Percentiles rank a stretch among this genome's conserved stretches.
These are phyloP conservation scores for Eospalax fontanierii DNA, from an alignment of 2,797 vertebrate species.

Conservation along the genomic window DNA sequence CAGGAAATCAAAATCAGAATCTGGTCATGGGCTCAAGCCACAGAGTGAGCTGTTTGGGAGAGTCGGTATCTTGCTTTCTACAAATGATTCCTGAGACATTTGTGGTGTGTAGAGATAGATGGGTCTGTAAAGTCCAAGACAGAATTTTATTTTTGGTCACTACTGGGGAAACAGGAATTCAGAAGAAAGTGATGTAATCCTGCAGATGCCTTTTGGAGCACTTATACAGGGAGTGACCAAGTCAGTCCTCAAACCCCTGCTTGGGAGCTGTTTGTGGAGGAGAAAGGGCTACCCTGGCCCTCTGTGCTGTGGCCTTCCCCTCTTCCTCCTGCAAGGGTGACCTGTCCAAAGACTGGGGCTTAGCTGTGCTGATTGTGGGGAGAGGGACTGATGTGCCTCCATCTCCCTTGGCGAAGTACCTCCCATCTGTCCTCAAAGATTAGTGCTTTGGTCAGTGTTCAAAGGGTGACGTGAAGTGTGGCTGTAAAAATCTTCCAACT, in stretches of 20 bases:
- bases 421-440: no score
- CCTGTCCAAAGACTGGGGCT: not conserved
- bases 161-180: conserved; percentile 43
- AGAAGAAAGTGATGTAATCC: conserved; percentile 8
- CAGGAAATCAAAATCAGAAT: not conserved
- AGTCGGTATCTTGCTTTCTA: conserved; percentile 49
- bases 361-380: not conserved
- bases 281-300: accelerated
- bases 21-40: not conserved
- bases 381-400: not conserved
- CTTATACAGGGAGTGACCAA: not conserved
- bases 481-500: not conserved
- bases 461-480: not conserved
- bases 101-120: not conserved
- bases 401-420: not conserved
- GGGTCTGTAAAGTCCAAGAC: not conserved
- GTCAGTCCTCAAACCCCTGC: not conserved
- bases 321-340: not conserved
- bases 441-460: not conserved
- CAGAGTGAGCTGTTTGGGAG: not conserved
- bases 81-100: not conserved
- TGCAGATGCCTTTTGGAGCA: conserved; percentile 30
- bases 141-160: conserved; percentile 60
- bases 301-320: not conserved
- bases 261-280: accelerated